Base-by-base conservation (phyloP, 2,888 invertebrate genomes). In the Ferrisia virgata region DNA sequence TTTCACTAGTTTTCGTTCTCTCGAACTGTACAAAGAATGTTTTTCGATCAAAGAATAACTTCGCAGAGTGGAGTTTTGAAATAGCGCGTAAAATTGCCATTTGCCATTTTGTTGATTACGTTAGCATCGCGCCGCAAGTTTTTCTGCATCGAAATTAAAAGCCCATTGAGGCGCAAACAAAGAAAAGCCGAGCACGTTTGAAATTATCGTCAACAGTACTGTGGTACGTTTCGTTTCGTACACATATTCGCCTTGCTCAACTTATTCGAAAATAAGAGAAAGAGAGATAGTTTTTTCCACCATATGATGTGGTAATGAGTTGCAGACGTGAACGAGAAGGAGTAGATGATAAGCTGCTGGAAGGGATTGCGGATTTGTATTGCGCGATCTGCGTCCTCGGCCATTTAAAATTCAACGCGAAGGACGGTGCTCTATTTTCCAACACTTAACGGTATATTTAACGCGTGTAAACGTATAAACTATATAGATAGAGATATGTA, bases 361-460 rank as follows among this genome's bases (percentile, higher is more conserved):
- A n/a, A n/a, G n/a, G n/a, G n/a, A n/a, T n/a, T n/a, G n/a, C n/a
- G n/a, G n/a, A n/a, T n/a, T n/a, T n/a, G 36, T 18, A 18, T n/a
- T 18, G 47, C 5, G 47, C 6, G 3, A 18, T 4, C 18, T n/a
- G 47, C 9, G 11, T 13, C 15, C 11, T 3, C 1, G 18, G 47
- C 47, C 3, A 9, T 40, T n/a, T n/a, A n/a, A n/a, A n/a, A 39
- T 39, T 39, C 39, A 39, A 39, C 39, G 39, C 11, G 6, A 11
- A 39, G n/a, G n/a, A n/a, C n/a, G 18, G 8, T n/a, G 58, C 25
- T 64, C 58, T 28, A 64, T 64, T 64, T 64, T 64, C 58, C 58
- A 25, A 64, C 58, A 64, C 58, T 64, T 64, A 64, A 64, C 58
- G 58, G 58, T 64, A n/a, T n/a, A 64, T 64, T 64, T 64, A 64